These are phyloP conservation scores for Agrochola macilenta DNA, from an alignment of 2,888 invertebrate species.

Conservation along the genomic window DNA sequence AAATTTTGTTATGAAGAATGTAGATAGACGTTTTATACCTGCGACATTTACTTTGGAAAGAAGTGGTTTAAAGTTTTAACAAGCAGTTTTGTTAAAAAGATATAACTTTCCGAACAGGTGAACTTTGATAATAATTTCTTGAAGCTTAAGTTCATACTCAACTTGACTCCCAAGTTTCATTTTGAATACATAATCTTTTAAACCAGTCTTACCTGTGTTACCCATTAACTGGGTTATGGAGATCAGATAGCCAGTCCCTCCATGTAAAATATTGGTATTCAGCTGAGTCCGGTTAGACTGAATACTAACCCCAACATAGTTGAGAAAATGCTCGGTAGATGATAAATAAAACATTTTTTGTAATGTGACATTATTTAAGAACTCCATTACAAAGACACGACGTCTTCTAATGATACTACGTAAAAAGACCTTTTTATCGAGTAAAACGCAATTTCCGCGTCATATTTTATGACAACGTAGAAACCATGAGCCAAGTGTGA, in stretches of 20 bases:
- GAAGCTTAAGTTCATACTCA: not conserved
- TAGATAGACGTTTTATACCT: not conserved
- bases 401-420: not conserved
- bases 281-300: not conserved
- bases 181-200: not conserved
- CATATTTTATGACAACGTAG: constrained; percentile 3
- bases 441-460: constrained; percentile 17
- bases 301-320: not conserved
- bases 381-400: not conserved
- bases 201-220: not conserved
- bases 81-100: not conserved
- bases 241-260: not conserved
- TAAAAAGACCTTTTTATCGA: not conserved
- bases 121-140: too few species aligned
- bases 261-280: not conserved
- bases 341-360: not conserved
- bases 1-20: not conserved
- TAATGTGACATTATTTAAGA: not conserved
- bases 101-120: not conserved
- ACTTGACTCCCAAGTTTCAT: not conserved
- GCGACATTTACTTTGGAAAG: not conserved
- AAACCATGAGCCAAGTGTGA: constrained; percentile 18
- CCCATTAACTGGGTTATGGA: not conserved
- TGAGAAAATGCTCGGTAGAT: not conserved
- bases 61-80: not conserved